A percentile compares a stretch with the other conserved stretches of the same genome.
phyloP scores from a whole-genome alignment of 2,888 invertebrate species.

The Eugnorisma glareosa region DNA sequence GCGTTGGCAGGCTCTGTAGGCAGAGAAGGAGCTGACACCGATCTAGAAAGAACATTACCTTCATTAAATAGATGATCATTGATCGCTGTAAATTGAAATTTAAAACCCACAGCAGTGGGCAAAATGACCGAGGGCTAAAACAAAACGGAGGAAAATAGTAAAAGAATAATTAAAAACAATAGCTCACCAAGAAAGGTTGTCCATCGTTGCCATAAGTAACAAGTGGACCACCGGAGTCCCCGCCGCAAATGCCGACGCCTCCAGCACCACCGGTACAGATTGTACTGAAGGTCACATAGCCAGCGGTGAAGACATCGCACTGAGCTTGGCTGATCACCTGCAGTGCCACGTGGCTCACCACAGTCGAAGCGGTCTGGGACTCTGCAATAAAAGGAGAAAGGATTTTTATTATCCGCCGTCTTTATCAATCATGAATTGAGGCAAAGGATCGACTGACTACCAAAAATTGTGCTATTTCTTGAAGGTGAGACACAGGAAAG shows the following conservation, averaged over 20 bases:
- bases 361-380: constrained; percentile 65
- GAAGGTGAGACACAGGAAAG: not conserved
- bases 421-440: not conserved
- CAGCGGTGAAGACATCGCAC: constrained; percentile 68
- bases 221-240: constrained; percentile 79
- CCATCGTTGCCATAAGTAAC: constrained; percentile 15
- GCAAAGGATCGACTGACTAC: not conserved
- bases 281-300: constrained; percentile 67
- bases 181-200: constrained; percentile 29
- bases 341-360: constrained; percentile 72
- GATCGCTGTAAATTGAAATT: not conserved
- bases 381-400: constrained; percentile 57
- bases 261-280: constrained; percentile 77
- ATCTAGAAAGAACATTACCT: constrained; percentile 12
- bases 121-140: not conserved
- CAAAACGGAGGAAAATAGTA: not conserved
- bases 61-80: not conserved
- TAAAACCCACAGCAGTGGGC: not conserved
- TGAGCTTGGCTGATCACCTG: constrained; percentile 72
- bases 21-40: constrained; percentile 35
- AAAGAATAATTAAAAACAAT: not conserved
- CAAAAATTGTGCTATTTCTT: not conserved
- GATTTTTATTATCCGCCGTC: not conserved
- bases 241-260: constrained; percentile 76
- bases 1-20: constrained; percentile 70